Evolutionary conservation across 2,888 invertebrate species (phyloP).

Genomic region (Stenotaenia linearis): DNA sequence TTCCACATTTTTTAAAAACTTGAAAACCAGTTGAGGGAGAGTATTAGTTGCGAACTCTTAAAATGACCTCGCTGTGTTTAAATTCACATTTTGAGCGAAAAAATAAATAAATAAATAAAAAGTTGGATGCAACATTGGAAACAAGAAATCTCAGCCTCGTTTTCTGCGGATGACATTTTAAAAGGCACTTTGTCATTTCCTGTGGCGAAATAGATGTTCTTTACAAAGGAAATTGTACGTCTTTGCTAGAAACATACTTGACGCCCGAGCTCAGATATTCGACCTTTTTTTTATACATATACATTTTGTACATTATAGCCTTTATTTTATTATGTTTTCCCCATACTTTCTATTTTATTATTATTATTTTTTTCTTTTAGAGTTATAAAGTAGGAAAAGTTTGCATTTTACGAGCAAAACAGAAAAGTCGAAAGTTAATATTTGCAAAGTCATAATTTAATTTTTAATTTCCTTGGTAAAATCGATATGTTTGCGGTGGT

Average conservation of each 20-base stretch:
- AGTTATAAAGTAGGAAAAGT: background rate
- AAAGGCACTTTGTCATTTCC: background rate
- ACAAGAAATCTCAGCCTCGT: background rate
- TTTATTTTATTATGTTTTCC: background rate
- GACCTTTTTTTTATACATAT: background rate
- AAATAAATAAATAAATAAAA: background rate
- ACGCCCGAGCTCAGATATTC: background rate
- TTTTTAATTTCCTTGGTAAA: background rate
- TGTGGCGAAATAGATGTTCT: background rate
- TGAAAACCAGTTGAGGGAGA: background rate
- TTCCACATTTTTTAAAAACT: background rate
- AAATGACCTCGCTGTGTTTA: background rate
- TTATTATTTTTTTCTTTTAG: background rate
- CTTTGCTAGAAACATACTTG: background rate
- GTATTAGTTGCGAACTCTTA: background rate
- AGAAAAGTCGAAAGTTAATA: background rate
- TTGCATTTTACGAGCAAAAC: background rate
- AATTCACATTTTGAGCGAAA: background rate
- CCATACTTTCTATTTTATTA: background rate
- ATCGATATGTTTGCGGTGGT: background rate
- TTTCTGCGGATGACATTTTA: background rate
- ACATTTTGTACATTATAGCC: background rate
- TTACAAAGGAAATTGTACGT: background rate
- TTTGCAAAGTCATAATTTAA: background rate
- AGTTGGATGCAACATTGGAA: background rate